Base-by-base conservation (phyloP, 2,797 vertebrate species). In the Lagocephalus sceleratus region DNA sequence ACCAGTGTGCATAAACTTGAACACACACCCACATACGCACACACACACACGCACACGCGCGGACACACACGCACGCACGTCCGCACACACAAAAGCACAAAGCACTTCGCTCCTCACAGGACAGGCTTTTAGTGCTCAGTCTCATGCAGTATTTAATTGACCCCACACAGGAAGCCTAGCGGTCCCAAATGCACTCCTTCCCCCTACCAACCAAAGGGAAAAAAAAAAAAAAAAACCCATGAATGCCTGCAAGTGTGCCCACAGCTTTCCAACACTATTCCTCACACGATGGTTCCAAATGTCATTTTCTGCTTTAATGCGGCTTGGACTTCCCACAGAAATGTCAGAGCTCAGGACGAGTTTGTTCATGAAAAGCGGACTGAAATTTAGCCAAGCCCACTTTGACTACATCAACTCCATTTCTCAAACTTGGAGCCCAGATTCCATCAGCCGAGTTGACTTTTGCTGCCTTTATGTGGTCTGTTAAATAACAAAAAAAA, bases 81-180 rank as follows among this genome's bases (percentile, higher is more conserved):
- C 39, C 54, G 54, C 63, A 42, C 51, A 53, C 70, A 57, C 51
- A 71, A 58, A 79, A 65, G 76, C 82, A 88, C 82, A 87, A 78
- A 88, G 87, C 88, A 88, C 90, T 91, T 76, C 43, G 45, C 85
- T 87, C 79, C 88, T 88, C 84, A 64, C 63, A 74, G 89, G 87
- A 87, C 83, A 85, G 85, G 91, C 91, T 91, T 91, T 92, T 91
- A 92, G 91, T 90, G 90, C 90, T 88, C 88, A 87, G 87, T 89
- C 90, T 91, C 90, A 92, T 91, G 90, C 90, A 92, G 90, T 92
- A 92, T 92, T 92, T 91, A 91, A 91, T 91, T 91, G 87, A 90
- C 87, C 88, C 88, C 83, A 81, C 87, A 90, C 89, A 91, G 90
- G 90, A 92, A 91, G 90, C 89, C 83, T 84, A 78, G 81, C 74